Percentiles rank a stretch among this genome's conserved stretches.
Conservation (phyloP, 2,113 vertebrate species). For the Phylloscopus trochiloides region DNA sequence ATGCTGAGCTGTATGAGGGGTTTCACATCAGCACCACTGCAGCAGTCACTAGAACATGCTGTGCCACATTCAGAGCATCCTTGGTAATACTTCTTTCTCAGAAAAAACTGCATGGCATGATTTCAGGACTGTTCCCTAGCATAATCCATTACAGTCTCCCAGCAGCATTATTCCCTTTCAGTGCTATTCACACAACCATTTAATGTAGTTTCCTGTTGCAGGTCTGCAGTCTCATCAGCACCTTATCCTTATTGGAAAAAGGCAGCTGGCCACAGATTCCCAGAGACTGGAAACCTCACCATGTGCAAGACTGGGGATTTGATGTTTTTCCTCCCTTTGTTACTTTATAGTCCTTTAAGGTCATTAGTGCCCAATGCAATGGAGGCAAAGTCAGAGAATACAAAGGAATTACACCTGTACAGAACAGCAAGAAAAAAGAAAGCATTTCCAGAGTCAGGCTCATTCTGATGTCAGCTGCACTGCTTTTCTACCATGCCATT, state of each 20-base stretch:
- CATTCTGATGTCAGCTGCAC: background rate
- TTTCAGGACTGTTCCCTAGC: background rate
- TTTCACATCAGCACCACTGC: slow-evolving; percentile 6
- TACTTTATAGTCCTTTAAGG: background rate
- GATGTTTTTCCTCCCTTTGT: background rate
- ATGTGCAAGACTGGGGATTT: background rate
- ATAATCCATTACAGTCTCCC: background rate
- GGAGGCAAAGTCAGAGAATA: background rate
- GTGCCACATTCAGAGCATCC: background rate
- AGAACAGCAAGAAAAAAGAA: background rate
- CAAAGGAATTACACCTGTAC: background rate
- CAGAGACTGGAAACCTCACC: background rate
- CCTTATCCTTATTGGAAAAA: background rate
- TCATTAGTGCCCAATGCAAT: background rate
- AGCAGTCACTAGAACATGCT: background rate
- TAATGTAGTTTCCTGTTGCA: background rate
- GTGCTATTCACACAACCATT: background rate
- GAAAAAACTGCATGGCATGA: background rate
- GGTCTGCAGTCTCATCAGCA: background rate
- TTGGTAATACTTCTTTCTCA: background rate
- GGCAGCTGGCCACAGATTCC: background rate
- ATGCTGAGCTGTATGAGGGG: background rate
- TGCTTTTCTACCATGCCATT: background rate
- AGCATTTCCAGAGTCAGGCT: background rate
- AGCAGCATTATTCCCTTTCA: background rate